A percentile compares a stretch with the other conserved stretches of the same genome.
Evolutionary conservation across 2,797 vertebrate species (phyloP).

Genomic region (Falco peregrinus): DNA sequence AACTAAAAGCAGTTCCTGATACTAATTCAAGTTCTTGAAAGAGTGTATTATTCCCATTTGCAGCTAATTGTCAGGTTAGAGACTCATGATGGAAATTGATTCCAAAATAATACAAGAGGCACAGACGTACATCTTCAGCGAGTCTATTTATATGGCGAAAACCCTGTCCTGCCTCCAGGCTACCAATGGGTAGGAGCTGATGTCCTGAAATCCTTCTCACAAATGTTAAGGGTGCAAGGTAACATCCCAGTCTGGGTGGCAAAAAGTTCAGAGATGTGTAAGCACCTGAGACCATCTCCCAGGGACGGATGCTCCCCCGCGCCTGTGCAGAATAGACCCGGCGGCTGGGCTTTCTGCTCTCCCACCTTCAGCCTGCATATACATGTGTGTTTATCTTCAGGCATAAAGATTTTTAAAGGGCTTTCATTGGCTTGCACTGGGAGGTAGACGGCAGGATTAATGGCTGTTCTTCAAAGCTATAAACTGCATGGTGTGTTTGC

Average conservation of each 20-base stretch:
- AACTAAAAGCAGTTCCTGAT: not conserved
- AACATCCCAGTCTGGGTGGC: not conserved
- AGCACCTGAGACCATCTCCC: not conserved
- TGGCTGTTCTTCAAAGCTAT: slow-evolving; percentile 57
- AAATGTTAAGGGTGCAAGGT: not conserved
- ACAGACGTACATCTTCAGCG: not conserved
- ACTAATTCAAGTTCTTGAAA: not conserved
- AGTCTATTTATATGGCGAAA: not conserved
- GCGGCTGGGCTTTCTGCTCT: too few relatives aligned
- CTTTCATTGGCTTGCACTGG: slow-evolving; percentile 26
- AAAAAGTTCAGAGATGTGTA: not conserved
- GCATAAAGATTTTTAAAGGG: not conserved
- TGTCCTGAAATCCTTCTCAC: not conserved
- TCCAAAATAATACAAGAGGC: not conserved
- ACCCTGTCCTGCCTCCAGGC: not conserved
- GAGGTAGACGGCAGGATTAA: slow-evolving; percentile 52
- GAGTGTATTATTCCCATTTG: not conserved
- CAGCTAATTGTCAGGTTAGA: not conserved
- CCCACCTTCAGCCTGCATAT: not conserved
- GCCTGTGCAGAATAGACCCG: accelerated
- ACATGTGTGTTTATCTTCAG: not conserved
- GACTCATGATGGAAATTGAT: not conserved
- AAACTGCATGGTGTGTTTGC: slow-evolving; percentile 62
- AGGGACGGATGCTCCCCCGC: accelerated
- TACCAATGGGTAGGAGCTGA: not conserved